Percentiles rank a stretch among this genome's conserved stretches.
These are phyloP conservation scores for Phrynocephalus versicolor DNA, from an alignment of 2,113 vertebrate genomes.

Conservation along the genomic window DNA sequence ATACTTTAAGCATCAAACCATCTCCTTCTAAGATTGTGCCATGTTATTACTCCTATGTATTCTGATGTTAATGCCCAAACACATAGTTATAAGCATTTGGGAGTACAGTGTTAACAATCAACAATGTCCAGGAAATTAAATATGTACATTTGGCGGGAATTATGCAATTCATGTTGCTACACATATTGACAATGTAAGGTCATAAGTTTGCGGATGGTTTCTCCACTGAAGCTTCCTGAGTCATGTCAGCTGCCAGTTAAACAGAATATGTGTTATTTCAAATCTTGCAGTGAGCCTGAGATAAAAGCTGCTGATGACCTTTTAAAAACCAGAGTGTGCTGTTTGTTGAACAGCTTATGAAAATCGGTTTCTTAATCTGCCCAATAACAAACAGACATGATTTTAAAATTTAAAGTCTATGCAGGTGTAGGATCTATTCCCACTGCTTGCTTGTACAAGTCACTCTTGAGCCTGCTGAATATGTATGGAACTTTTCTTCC, in stretches of 20 bases:
- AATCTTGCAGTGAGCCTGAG: neutral
- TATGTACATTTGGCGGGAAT: neutral
- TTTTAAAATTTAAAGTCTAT: neutral
- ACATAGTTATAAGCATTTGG: neutral
- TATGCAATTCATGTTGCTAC: neutral
- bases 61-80: neutral
- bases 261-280: neutral
- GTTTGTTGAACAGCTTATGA: neutral
- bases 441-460: neutral
- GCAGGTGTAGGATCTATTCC: neutral
- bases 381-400: neutral
- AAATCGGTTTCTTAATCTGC: neutral
- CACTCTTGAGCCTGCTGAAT: neutral
- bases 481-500: no score
- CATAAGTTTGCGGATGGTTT: neutral
- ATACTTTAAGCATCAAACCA: neutral
- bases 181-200: neutral
- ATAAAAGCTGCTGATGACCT: neutral
- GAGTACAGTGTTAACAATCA: neutral
- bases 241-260: neutral
- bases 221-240: neutral
- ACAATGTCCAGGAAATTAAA: neutral
- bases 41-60: neutral
- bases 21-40: neutral
- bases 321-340: neutral